Base-by-base conservation (phyloP, 1,140 invertebrate species). In the Leguminivora glycinivorella region DNA sequence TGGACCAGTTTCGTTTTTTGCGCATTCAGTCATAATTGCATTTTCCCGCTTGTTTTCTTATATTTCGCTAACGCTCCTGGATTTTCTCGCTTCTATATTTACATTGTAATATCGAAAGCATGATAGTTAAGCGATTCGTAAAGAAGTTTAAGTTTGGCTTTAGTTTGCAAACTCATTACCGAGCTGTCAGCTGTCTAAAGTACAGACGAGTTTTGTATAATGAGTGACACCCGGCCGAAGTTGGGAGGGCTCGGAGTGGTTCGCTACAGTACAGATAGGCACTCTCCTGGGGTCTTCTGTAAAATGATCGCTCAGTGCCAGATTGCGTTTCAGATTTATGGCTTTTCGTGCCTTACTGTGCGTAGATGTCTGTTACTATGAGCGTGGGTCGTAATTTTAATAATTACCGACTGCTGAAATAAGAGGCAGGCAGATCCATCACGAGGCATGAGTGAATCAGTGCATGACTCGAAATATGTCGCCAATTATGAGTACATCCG, bases 121-220 rank as follows among this genome's bases (percentile, higher is more conserved):
- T 31, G 9, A 63, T 31, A 29, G 58, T 34, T 7, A 22, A 63
- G 58, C 17, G 29, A 29, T 63, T 63, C 58, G 29, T 47, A 71
- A 56, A 38, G 67, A 70, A 66, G 67, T 72, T 66, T 71, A 73
- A 67, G 74, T 73, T 77, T 79, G 75, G 71, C 73, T 79, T 81
- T 73, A 76, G 63, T 69, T 74, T 47, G 26, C 71, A 73, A 83
- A 83, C 79, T 81, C 77, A 83, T 83, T 83, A 83, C 77, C 38
- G 56, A 81, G 74, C 77, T 81, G 79, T 81, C 79, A 79, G 81
- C 63, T 71, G 73, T 77, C 71, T 72, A 56, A 72, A 74, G 74
- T 70, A 69, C 40, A 75, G 58, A 63, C 25, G 58, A 78, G 29
- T 75, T 79, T 24, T 67, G 72, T 70, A 67, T 76, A 73, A 76